phyloP scores from a whole-genome alignment of 2,888 invertebrate species.

The Hoplodrina ambigua region DNA sequence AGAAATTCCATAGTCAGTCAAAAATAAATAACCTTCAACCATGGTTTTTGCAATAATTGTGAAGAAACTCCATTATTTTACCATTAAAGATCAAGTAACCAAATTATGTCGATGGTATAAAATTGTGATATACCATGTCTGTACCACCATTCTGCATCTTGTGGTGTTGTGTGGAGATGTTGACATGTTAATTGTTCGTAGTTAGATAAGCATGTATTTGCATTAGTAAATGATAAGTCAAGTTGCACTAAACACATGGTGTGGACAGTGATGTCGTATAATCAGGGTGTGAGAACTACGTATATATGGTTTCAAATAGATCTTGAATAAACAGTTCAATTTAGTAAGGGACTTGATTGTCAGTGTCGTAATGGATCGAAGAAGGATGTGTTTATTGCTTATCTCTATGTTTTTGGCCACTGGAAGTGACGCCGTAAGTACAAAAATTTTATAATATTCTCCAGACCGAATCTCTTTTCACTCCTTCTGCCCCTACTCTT shows the following conservation, averaged over 20 bases:
- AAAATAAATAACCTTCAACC: neutral
- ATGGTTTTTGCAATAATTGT: conserved; percentile 4
- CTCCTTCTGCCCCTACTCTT: too few relatives aligned
- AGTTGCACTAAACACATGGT: conserved; percentile 19
- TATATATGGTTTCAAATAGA: conserved; percentile 55
- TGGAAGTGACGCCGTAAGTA: conserved; percentile 77
- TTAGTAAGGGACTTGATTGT: conserved; percentile 41
- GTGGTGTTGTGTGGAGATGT: conserved; percentile 1
- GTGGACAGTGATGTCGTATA: conserved; percentile 31
- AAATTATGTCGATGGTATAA: conserved; percentile 9
- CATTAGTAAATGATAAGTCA: conserved; percentile 49
- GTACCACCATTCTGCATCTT: conserved; percentile 15
- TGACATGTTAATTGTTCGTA: conserved; percentile 10
- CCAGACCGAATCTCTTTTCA: too few relatives aligned
- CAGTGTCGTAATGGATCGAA: conserved; percentile 66
- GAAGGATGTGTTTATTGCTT: conserved; percentile 67
- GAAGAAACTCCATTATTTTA: conserved; percentile 32
- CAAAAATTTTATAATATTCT: neutral
- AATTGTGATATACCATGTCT: conserved; percentile 16
- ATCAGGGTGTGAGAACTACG: conserved; percentile 32
- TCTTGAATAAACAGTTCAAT: conserved; percentile 48
- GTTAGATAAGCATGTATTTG: conserved; percentile 45
- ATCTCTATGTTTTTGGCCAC: conserved; percentile 65
- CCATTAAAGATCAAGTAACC: conserved; percentile 21
- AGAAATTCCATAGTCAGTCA: neutral